These are phyloP conservation scores for Leptodactylus fallax DNA, from an alignment of 2,797 vertebrate genomes.

Conservation along the genomic window DNA sequence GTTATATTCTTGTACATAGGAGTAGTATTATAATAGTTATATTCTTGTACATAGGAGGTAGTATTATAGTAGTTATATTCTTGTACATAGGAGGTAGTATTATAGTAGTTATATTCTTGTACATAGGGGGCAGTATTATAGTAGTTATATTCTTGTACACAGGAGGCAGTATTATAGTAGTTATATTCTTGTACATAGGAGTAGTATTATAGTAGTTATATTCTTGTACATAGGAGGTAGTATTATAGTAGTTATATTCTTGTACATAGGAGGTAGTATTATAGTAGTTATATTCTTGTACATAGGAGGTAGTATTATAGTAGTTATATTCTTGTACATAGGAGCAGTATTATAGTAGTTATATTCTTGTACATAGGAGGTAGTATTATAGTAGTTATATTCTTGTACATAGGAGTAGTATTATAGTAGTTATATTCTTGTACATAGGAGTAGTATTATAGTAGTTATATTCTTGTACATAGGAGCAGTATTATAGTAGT, in stretches of 20 bases:
- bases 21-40: slow-evolving; percentile 8
- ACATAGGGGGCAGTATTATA: too few species aligned
- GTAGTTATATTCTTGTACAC: too few species aligned
- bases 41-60: not conserved
- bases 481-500: slow-evolving; percentile 5
- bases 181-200: not conserved
- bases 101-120: not conserved
- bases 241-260: slow-evolving; percentile 1
- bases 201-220: slow-evolving; percentile 6
- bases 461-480: slow-evolving; percentile 12
- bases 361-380: not conserved
- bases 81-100: not conserved
- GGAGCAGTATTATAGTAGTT: slow-evolving; percentile 5
- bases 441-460: not conserved
- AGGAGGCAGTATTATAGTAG: not conserved
- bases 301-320: not conserved
- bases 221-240: not conserved
- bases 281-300: not conserved
- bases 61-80: slow-evolving; percentile 17
- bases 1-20: slow-evolving; percentile 12
- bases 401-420: too few species aligned
- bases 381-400: too few species aligned
- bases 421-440: too few species aligned
- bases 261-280: too few species aligned
- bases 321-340: slow-evolving; percentile 2